Base-by-base conservation (phyloP, 1,140 invertebrate genomes). In the Acromyrmex echinatior region DNA sequence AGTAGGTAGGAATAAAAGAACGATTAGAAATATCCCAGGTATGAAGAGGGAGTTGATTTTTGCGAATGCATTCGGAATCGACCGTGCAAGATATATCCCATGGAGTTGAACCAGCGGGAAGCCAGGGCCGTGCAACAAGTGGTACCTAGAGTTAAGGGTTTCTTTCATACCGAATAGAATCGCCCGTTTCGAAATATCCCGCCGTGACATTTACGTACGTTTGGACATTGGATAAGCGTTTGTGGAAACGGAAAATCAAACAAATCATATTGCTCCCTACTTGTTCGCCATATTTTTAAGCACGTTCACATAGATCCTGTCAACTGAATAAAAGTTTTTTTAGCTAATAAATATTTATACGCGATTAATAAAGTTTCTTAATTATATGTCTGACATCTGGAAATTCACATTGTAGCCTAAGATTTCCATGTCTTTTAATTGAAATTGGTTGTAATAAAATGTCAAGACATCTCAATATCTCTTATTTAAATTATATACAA, bases 61-160 rank as follows among this genome's bases (percentile, higher is more conserved):
- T 87, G 68, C 86, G 68, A 71, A 82, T 80, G 90, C 87, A 93
- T 94, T 93, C 90, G 87, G 71, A 91, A 21, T 93, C 91, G 91
- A 70, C 91, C 87, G 88, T 90, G 92, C 91, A 92, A 88, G 66
- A 56, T 35, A 70, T 77, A 81, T 92, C 92, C 93, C 78, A 91
- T 58, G 78, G 91, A 65, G 92, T 25, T 51, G 51, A 79, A 62
- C 35, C 93, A 93, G 92, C 93, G 86, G 91, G 93, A 91, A 89
- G 91, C 70, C 87, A 79, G 60, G 65, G 88, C 86, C 87, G 79
- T 87, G 92, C 92, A 93, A 94, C 93, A 94, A 93, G 93, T 93
- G 93, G 93, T 89, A 91, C 89, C 87, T 81, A 87, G 68, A 81
- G 70, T 74, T 74, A 86, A 88, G 80, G 80, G 86, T 81, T 56